phyloP scores from a whole-genome alignment of 2,113 vertebrate genomes.

The Podilymbus podiceps region DNA sequence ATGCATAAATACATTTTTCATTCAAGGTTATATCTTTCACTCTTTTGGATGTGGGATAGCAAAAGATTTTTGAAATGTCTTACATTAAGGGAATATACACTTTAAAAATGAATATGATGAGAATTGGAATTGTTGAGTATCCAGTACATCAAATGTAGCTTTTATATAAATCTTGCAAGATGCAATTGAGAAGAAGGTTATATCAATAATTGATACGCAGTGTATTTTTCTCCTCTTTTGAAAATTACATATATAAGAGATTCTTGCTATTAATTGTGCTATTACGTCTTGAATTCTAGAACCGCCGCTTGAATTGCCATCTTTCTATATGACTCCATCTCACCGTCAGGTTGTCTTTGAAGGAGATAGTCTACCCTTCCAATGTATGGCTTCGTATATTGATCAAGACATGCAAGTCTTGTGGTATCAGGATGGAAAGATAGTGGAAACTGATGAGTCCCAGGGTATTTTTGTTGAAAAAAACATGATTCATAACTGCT shows the following conservation, averaged over 20 bases:
- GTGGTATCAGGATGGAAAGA: conserved; percentile 95
- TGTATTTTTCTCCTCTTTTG: not conserved
- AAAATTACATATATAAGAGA: not conserved
- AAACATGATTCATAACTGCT: conserved; percentile 97
- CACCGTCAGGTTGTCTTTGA: conserved; percentile 96
- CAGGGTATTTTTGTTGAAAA: conserved; percentile 95
- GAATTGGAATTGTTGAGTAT: not conserved
- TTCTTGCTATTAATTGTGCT: not conserved
- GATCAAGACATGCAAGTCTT: conserved; percentile 96
- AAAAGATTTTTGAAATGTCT: not conserved
- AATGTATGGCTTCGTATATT: conserved; percentile 94
- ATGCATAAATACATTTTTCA: not conserved
- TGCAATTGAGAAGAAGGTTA: not conserved
- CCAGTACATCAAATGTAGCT: accelerated
- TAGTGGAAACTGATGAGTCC: conserved; percentile 89
- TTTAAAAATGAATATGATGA: not conserved
- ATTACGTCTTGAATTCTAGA: conserved; percentile 72
- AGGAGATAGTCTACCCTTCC: conserved; percentile 95
- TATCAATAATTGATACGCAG: not conserved
- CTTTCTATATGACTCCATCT: conserved; percentile 94
- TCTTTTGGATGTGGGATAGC: not conserved
- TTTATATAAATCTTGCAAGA: not conserved
- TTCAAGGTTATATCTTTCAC: not conserved
- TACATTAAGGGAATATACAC: not conserved
- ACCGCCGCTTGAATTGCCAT: conserved; percentile 90